Evolutionary conservation across 2,888 invertebrate genomes (phyloP).

Genomic region (Cephus rjabovi): DNA sequence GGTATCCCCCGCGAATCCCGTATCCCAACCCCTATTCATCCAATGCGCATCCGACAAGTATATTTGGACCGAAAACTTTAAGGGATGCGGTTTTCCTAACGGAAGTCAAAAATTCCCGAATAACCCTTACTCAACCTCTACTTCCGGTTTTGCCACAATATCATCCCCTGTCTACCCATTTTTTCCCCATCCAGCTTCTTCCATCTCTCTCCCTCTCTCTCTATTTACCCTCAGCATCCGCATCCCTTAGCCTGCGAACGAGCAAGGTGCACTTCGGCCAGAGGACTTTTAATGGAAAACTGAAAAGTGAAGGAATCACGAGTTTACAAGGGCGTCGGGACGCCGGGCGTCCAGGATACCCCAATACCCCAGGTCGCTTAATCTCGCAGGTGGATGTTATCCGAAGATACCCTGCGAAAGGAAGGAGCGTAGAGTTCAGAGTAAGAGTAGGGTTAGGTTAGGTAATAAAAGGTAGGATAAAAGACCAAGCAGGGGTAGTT

Average conservation of each 20-base stretch:
- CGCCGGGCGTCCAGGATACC: too few species aligned
- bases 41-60: neutral
- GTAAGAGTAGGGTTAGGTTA: neutral
- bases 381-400: neutral
- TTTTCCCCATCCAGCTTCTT: neutral
- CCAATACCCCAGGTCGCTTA: neutral
- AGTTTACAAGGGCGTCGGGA: too few species aligned
- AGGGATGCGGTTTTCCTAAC: constrained; percentile 17
- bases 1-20: neutral
- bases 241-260: neutral
- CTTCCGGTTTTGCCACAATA: neutral
- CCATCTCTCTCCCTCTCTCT: neutral
- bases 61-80: constrained; percentile 6
- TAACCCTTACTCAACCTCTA: neutral
- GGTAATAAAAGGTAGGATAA: neutral
- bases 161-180: neutral
- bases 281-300: neutral
- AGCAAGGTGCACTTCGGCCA: neutral
- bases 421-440: neutral
- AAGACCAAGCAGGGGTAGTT: neutral
- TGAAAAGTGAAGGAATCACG: neutral
- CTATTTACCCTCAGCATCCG: neutral
- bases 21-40: neutral
- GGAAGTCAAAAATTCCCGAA: neutral
- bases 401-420: neutral